Percentiles rank a stretch among this genome's conserved stretches.
Evolutionary conservation across 2,888 invertebrate species (phyloP).

Genomic region (Drosophila mettleri): DNA sequence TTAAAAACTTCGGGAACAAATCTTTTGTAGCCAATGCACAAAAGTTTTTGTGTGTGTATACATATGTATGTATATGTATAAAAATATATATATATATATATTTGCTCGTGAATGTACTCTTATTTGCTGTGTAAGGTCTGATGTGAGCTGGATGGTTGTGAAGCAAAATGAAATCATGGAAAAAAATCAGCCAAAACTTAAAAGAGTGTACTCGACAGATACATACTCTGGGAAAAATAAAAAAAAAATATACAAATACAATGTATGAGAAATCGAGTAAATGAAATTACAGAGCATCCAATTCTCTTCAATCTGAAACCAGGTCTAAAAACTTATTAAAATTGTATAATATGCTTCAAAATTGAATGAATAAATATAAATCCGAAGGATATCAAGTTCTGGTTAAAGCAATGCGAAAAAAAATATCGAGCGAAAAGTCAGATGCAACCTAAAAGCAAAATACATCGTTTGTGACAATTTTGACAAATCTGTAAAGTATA

Average conservation of each 20-base stretch:
- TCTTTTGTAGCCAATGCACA: conserved; percentile 45
- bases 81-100: neutral
- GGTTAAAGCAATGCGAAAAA: too few species aligned
- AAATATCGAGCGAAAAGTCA: neutral
- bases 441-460: neutral
- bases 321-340: too few species aligned
- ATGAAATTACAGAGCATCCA: too few species aligned
- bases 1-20: conserved; percentile 40
- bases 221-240: neutral
- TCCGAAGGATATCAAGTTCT: too few species aligned
- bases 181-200: conserved; percentile 5
- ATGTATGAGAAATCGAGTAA: too few species aligned
- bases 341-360: too few species aligned
- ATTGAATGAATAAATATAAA: too few species aligned
- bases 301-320: too few species aligned
- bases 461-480: neutral
- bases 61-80: neutral
- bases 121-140: neutral
- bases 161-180: conserved; percentile 17
- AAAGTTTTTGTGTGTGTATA: conserved; percentile 10
- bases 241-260: neutral
- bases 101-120: neutral
- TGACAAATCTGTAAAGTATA: too few species aligned
- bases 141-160: conserved; percentile 17
- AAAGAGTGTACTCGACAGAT: too few species aligned